A percentile compares a stretch with the other conserved stretches of the same genome.
phyloP scores from a whole-genome alignment of 2,888 invertebrate genomes.

The Nymphalis urticae region DNA sequence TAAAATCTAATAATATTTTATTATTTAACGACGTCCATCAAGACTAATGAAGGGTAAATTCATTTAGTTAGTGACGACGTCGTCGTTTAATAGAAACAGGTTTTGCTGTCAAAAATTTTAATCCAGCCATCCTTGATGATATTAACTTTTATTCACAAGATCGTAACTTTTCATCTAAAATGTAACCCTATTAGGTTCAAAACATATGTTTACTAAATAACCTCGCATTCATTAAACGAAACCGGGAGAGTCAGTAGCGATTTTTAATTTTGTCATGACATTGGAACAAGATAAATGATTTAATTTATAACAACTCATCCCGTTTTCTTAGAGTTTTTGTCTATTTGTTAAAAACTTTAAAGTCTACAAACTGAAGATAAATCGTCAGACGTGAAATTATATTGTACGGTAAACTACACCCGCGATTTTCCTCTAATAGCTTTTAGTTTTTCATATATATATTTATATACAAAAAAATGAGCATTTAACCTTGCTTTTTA shows the following conservation, averaged over 20 bases:
- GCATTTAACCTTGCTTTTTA: no score
- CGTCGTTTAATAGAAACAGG: slow-evolving; percentile 40
- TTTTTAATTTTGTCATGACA: no score
- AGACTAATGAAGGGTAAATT: slow-evolving; percentile 61
- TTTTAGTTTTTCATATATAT: no score
- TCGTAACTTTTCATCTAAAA: slow-evolving; percentile 25
- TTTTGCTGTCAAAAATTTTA: slow-evolving; percentile 34
- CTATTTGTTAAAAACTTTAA: no score
- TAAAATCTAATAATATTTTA: slow-evolving; percentile 45
- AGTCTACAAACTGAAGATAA: no score
- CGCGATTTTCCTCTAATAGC: no score
- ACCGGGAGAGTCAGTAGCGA: not conserved
- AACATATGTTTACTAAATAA: not conserved
- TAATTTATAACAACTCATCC: no score
- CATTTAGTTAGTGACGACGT: slow-evolving; percentile 45
- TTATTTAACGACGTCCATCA: slow-evolving; percentile 54
- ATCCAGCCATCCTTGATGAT: slow-evolving; percentile 28
- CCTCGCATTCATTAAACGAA: not conserved
- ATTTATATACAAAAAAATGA: no score
- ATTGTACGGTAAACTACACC: no score
- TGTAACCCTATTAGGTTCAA: slow-evolving; percentile 1
- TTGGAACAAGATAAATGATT: no score
- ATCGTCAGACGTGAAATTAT: no score
- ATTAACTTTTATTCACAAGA: slow-evolving; percentile 30
- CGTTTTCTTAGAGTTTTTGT: no score